Evolutionary conservation across 2,113 vertebrate species (phyloP), one percentile per base, ranked within the genome.

Genomic region (Loxodonta africana): DNA sequence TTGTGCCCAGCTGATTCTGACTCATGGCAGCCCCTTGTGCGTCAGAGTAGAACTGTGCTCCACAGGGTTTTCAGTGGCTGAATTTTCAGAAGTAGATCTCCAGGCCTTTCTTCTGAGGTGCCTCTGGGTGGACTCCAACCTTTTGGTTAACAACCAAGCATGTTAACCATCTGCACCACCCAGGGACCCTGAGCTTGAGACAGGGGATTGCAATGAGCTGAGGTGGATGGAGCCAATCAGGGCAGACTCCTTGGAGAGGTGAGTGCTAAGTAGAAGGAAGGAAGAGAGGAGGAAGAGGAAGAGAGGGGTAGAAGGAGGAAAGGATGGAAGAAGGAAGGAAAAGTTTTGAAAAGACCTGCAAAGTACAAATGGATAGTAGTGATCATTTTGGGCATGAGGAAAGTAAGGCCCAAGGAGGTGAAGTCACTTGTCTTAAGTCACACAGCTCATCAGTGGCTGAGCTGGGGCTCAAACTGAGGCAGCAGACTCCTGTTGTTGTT

Each of bases 141-240:
- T 69, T 69, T 28, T 28, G 23, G 63, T 69, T 69, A 33, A 69
- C 65, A 69, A 15, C 30, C 33, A 10, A 33, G 65, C 18, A 28
- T 12, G 15, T 69, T 12, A 69, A 69, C 65, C 30, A 6, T 69
- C 33, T 69, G 3, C 9, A 65, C 63, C 63, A 65, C 60, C 60
- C 21, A 23, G 60, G 63, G 6, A 65, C 26, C 2, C 26, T 8
- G 3, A 28, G 10, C 63, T 28, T 65, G 25, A 10, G 25, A 37
- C 62, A 80, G 60, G 2, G 21, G 20, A 6, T 20, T 0, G 0
- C 14, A 26, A 44, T 25, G 28, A 2, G 1, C 44, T n/a, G 62
- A 62, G 33, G 33, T 4, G 1, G 46, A 4, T 14, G 30, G 21
- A 25, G 4, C 62, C 26, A 6, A 33, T 73, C 46, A 63, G 60